Percentiles rank a stretch among this genome's conserved stretches.
Evolutionary conservation across 2,113 vertebrate species (phyloP).

Genomic region (Cebidichthys violaceus): DNA sequence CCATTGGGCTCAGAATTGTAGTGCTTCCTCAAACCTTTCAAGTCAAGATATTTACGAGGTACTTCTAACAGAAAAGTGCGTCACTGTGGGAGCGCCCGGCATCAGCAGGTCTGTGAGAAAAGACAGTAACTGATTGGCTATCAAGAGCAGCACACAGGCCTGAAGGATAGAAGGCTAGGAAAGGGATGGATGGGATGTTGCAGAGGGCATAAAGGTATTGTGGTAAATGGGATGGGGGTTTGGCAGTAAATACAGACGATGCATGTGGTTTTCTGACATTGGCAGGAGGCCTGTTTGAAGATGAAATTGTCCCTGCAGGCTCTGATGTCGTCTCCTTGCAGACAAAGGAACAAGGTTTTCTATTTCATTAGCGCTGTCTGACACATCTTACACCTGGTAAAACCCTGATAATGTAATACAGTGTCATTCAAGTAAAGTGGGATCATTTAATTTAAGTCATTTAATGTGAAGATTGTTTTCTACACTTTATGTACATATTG

Average conservation of each 20-base stretch:
- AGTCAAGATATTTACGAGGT: conserved; percentile 14
- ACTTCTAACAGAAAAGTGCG: not conserved
- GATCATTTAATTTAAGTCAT: not conserved
- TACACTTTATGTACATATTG: not conserved
- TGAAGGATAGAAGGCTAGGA: not conserved
- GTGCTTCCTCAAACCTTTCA: not conserved
- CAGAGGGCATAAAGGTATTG: conserved; percentile 18
- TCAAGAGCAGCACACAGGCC: conserved; percentile 9
- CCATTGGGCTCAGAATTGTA: not conserved
- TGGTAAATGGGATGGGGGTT: conserved; percentile 51
- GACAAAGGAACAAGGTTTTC: not conserved
- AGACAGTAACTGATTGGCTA: conserved; percentile 16
- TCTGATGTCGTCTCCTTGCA: conserved; percentile 1
- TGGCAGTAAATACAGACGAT: conserved; percentile 29
- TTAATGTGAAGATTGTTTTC: not conserved
- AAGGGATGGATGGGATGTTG: conserved; percentile 26
- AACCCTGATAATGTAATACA: not conserved
- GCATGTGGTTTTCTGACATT: conserved; percentile 1
- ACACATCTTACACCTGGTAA: not conserved
- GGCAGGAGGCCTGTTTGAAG: conserved; percentile 13
- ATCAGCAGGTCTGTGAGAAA: conserved; percentile 16
- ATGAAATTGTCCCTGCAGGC: conserved; percentile 1
- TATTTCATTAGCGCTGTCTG: not conserved
- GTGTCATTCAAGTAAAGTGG: not conserved
- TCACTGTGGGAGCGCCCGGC: not conserved